Evolutionary conservation across 2,113 vertebrate species (phyloP).

Genomic region (Chaetura pelagica): DNA sequence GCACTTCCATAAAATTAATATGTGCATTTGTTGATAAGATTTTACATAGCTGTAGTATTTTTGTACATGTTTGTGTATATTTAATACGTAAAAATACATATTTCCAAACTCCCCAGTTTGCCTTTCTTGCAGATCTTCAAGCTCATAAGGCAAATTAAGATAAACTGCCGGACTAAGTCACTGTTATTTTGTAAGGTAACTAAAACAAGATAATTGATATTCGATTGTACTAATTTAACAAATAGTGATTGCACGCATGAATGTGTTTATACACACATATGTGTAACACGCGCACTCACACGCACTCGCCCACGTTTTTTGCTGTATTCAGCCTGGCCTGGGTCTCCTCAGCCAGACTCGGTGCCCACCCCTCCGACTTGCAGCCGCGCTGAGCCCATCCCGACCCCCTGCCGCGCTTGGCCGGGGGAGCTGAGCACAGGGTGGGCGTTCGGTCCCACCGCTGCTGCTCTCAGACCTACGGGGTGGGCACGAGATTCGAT

Average conservation of each 20-base stretch:
- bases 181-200: background rate
- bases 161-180: background rate
- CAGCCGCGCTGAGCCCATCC: background rate
- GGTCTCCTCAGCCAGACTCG: background rate
- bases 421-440: accelerated
- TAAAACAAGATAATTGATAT: background rate
- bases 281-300: background rate
- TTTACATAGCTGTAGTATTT: background rate
- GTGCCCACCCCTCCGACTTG: too few species aligned
- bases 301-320: background rate
- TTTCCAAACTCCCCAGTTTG: background rate
- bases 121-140: background rate
- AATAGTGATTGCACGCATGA: accelerated
- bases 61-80: background rate
- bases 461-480: background rate
- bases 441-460: background rate
- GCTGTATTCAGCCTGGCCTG: accelerated
- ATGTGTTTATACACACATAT: too few species aligned
- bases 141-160: accelerated
- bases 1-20: background rate
- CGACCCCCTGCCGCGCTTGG: too few species aligned
- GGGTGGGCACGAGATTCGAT: background rate
- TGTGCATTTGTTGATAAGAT: background rate
- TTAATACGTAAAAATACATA: background rate
- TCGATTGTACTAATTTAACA: background rate